Evolutionary conservation across 2,113 vertebrate species (phyloP).

Genomic region (Dryoscopus gambensis): DNA sequence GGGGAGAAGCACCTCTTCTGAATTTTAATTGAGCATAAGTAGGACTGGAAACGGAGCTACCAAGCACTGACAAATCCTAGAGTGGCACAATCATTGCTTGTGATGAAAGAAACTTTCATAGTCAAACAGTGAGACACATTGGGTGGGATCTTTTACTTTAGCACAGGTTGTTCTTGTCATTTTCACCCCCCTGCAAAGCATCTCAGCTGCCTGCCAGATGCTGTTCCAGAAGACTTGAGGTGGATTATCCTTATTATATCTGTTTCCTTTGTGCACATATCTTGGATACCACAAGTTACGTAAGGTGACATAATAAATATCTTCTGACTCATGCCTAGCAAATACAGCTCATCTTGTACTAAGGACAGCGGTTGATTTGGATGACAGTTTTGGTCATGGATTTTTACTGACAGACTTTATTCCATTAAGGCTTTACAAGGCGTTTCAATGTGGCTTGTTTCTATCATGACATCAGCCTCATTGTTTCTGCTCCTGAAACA

Average conservation of each 20-base stretch:
- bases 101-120: background rate
- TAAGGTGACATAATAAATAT: background rate
- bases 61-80: background rate
- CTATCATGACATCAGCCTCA: accelerated
- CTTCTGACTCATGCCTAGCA: background rate
- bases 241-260: background rate
- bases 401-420: background rate
- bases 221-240: background rate
- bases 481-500: background rate
- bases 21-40: background rate
- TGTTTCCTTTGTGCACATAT: background rate
- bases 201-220: background rate
- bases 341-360: background rate
- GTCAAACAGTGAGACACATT: accelerated
- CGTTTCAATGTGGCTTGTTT: background rate
- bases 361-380: background rate
- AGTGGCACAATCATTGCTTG: background rate
- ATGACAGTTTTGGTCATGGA: background rate
- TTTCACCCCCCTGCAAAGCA: background rate
- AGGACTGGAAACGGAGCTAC: background rate
- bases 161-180: background rate
- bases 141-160: background rate
- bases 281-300: background rate
- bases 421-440: background rate
- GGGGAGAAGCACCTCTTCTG: background rate